Evolutionary conservation across 2,797 vertebrate genomes (phyloP).

Genomic region (Ceyx erithaca): DNA sequence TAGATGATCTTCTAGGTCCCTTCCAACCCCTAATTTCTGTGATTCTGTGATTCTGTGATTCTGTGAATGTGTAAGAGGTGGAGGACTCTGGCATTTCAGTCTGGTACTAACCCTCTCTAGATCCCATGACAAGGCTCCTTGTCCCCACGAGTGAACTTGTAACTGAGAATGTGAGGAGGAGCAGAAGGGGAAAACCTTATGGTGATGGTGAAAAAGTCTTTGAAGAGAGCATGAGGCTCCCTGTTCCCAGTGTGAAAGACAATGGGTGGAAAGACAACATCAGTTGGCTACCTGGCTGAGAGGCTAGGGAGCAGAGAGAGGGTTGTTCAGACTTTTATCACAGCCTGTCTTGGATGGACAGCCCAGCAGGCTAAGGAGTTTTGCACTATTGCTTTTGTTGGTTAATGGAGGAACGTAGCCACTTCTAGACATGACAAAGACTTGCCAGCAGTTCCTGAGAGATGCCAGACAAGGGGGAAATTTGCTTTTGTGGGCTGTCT

Average conservation of each 20-base stretch:
- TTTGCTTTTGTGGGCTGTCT: background rate
- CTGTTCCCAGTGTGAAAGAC: accelerated
- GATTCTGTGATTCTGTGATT: too few species aligned
- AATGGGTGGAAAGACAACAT: background rate
- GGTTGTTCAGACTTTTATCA: background rate
- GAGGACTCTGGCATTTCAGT: background rate
- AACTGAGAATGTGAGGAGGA: background rate
- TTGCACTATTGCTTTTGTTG: background rate
- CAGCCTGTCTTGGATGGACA: background rate
- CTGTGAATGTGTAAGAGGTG: background rate
- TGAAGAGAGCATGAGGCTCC: background rate
- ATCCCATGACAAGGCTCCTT: background rate
- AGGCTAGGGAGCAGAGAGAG: background rate
- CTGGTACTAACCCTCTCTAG: background rate
- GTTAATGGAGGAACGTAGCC: background rate
- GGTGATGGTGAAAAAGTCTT: background rate
- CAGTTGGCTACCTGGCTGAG: background rate
- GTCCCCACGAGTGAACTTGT: background rate
- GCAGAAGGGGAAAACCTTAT: background rate
- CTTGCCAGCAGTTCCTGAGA: background rate
- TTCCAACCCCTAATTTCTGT: too few species aligned
- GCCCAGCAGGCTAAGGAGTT: background rate
- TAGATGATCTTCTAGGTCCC: too few species aligned
- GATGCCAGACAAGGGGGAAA: background rate
- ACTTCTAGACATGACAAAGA: background rate